Conservation (phyloP, 2,888 invertebrate species). For the Luffia ferchaultella region DNA sequence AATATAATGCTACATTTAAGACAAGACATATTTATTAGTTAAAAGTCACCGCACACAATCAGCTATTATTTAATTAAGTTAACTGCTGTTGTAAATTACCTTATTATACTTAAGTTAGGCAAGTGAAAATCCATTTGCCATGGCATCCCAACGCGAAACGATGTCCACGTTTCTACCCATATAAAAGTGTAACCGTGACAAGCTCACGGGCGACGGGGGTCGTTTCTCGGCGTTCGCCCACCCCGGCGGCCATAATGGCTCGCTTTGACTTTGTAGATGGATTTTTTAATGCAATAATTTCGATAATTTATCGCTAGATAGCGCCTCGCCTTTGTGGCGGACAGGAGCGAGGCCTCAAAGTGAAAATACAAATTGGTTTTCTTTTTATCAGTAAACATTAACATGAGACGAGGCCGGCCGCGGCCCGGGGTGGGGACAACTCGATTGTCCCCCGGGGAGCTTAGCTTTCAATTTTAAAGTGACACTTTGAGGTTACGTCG, state of each 20-base stretch:
- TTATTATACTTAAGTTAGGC: no score
- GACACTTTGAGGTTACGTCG: conserved; percentile 39
- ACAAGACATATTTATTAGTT: no score
- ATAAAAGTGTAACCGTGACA: conserved; percentile 24
- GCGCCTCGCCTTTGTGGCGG: conserved; percentile 48
- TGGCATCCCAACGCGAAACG: conserved; percentile 44
- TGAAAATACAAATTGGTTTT: conserved; percentile 43
- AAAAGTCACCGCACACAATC: no score
- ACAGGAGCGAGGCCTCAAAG: conserved; percentile 19
- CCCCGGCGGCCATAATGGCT: conserved; percentile 50
- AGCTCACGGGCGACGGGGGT: conserved; percentile 8
- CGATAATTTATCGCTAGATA: conserved; percentile 69
- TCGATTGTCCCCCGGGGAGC: conserved; percentile 17
- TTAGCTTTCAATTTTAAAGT: conserved; percentile 44
- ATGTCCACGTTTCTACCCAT: conserved; percentile 20
- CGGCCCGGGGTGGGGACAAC: conserved; percentile 8
- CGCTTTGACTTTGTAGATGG: conserved; percentile 76
- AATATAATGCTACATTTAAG: no score
- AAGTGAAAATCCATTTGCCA: conserved; percentile 44
- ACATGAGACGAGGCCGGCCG: conserved; percentile 13
- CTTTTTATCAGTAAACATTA: conserved; percentile 54
- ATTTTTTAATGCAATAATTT: conserved; percentile 79
- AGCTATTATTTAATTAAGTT: no score
- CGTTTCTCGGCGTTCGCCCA: conserved; percentile 7
- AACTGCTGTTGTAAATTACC: no score